Base-by-base conservation (phyloP, 2,113 vertebrate species). In the Tonatia bakeri region DNA sequence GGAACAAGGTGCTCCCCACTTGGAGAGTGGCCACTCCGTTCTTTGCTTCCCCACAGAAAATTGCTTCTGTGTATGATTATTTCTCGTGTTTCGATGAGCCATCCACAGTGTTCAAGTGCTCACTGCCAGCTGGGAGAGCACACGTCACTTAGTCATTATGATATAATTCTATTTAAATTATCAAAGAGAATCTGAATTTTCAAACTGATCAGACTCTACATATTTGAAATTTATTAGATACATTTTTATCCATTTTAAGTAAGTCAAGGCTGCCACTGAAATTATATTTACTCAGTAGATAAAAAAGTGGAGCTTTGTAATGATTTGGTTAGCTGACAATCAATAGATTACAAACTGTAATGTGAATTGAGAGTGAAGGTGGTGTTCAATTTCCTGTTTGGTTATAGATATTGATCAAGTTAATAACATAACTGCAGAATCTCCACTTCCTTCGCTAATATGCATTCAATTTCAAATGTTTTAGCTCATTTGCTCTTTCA, bases 351-450 rank as follows among this genome's bases (percentile, higher is more conserved):
- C 19, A 77, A 95, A n/a, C 87, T 61, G 31, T 90, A 67, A 80
- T 81, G 76, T 88, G 85, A 75, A 87, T 43, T 92, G 33, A 80
- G 40, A 47, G 15, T 59, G 76, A 87, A 81, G 20, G 36, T 84
- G 54, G 13, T 64, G 33, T 7, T 96, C 73, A 97, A 95, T 90
- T 84, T 33, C 82, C 50, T 76, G 65, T 50, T 76, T 92, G 50
- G 80, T 95, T 94, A 82, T 61, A 43, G 22, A 8, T 92, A 97
- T 96, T 87, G 79, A 95, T 95, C 92, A 96, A 84, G 8, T 81
- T 96, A 95, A 95, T 95, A 77, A 69, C 33, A 43, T 65, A 80
- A 97, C 22, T 43, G 33, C 22, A 77, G 64, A 61, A 59, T 56
- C 11, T 6, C n/a, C 33, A 79, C 40, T 93, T 70, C 59, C 56